phyloP scores from a whole-genome alignment of 2,888 invertebrate species.

The Acanthosoma haemorrhoidale region DNA sequence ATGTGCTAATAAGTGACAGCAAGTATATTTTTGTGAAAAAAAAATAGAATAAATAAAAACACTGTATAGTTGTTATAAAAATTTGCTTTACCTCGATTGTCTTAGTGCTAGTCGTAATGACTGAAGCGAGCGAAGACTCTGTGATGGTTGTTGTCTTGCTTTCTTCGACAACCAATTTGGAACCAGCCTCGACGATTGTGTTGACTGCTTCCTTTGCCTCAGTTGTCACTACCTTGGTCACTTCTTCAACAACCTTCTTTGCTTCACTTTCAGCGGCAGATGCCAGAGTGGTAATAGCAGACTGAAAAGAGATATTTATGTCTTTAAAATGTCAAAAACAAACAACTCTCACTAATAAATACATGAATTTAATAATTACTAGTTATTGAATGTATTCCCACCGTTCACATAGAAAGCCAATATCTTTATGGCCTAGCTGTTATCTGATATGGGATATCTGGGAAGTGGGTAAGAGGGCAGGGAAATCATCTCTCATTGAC shows the following conservation, averaged over 20 bases:
- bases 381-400: not conserved
- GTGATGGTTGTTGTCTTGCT: not conserved
- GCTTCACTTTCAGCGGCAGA: slow-evolving; percentile 21
- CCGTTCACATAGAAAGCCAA: too few species aligned
- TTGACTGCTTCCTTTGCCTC: slow-evolving; percentile 24
- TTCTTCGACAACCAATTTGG: not conserved
- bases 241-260: slow-evolving; percentile 1
- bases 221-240: slow-evolving; percentile 7
- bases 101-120: slow-evolving; percentile 15
- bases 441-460: too few species aligned
- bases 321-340: not conserved
- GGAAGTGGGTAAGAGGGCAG: too few species aligned
- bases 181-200: slow-evolving; percentile 1
- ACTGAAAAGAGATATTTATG: not conserved
- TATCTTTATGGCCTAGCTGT: too few species aligned
- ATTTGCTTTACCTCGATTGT: slow-evolving; percentile 19
- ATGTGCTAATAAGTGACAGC: not conserved
- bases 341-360: not conserved
- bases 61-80: too few species aligned
- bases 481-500: too few species aligned
- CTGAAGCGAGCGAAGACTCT: not conserved
- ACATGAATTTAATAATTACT: not conserved
- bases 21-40: too few species aligned
- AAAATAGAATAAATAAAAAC: too few species aligned
- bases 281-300: not conserved